Base-by-base conservation (phyloP, 1,140 invertebrate genomes). In the Eriocheir sinensis region DNA sequence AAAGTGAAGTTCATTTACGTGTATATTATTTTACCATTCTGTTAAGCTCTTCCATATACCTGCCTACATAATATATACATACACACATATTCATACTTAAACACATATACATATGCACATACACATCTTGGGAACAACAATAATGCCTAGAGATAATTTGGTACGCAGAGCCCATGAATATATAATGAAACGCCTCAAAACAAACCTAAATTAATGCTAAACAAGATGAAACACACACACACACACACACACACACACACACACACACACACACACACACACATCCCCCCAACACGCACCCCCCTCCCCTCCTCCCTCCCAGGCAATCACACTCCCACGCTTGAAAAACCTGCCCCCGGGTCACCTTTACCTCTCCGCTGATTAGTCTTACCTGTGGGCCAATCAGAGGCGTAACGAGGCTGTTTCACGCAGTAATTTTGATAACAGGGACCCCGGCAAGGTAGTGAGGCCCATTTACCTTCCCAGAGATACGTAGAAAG, bases 171-270 rank as follows among this genome's bases (percentile, higher is more conserved):
- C 27, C 60, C 17, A 2, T 72, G n/a, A 12, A 72, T 72, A n/a
- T 72, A 72, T 72, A n/a, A n/a, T 48, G 44, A 15, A n/a, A n/a
- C n/a, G n/a, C n/a, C n/a, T n/a, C n/a, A n/a, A n/a, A n/a, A n/a
- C n/a, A n/a, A n/a, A n/a, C n/a, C n/a, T n/a, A n/a, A n/a, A n/a
- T n/a, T n/a, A n/a, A n/a, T n/a, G n/a, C n/a, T n/a, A n/a, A n/a
- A n/a, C n/a, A n/a, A n/a, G n/a, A n/a, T n/a, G n/a, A n/a, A n/a
- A n/a, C n/a, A 88, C 36, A 88, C 8, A 88, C 85, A 88, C 34
- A 88, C 85, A 88, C 34, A 88, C 85, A 88, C 34, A 88, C 85
- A 41, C 85, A 88, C 85, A 88, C 85, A 88, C 85, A 88, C 85
- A 88, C 85, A 88, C 85, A 88, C 36, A 40, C 9, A 88, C 81